Conservation (phyloP, 2,113 vertebrate genomes). For the Mola mola region DNA sequence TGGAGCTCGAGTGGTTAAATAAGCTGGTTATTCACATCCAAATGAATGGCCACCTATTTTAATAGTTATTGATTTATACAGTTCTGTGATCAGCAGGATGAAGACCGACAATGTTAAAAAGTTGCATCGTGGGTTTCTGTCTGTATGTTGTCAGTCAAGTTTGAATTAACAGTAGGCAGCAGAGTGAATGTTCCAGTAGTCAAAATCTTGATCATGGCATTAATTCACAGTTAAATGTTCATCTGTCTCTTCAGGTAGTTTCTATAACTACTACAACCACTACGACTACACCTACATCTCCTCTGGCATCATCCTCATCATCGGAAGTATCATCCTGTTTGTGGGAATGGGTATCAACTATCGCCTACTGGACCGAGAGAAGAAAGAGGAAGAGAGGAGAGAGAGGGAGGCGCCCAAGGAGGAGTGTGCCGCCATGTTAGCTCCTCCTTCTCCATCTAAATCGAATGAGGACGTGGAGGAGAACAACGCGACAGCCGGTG, state of each 20-base stretch:
- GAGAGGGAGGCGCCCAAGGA: constrained; percentile 79
- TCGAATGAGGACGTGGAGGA: constrained; percentile 5
- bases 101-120: too few species aligned
- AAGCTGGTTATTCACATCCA: too few species aligned
- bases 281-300: constrained; percentile 94
- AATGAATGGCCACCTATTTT: too few species aligned
- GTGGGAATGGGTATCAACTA: constrained; percentile 96
- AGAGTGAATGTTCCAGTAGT: too few species aligned
- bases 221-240: too few species aligned
- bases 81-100: too few species aligned
- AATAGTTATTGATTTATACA: too few species aligned
- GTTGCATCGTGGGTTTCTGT: too few species aligned
- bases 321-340: constrained; percentile 89
- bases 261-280: constrained; percentile 86
- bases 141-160: too few species aligned
- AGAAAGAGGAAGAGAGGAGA: constrained; percentile 74
- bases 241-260: constrained; percentile 76
- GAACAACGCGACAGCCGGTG: rapidly evolving
- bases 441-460: constrained; percentile 35
- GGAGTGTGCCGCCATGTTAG: constrained; percentile 72
- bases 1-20: too few species aligned
- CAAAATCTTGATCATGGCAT: too few species aligned
- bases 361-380: constrained; percentile 85
- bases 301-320: constrained; percentile 87
- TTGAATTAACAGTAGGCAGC: too few species aligned